Evolutionary conservation across 2,797 vertebrate species (phyloP).

Genomic region (Anas bernieri): DNA sequence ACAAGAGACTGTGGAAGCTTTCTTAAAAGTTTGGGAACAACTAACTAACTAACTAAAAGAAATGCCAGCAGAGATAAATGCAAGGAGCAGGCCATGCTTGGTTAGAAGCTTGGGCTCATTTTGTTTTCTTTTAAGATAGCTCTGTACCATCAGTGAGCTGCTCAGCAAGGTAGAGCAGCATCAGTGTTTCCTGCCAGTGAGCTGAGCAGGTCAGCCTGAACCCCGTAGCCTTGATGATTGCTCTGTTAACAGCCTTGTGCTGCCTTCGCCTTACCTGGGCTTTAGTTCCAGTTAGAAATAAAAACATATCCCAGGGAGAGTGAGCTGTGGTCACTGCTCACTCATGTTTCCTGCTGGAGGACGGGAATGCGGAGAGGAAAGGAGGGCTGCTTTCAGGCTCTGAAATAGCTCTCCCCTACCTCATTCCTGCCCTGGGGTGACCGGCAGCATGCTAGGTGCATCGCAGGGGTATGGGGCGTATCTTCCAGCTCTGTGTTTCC

Average conservation of each 20-base stretch:
- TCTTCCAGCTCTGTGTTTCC: fast-evolving
- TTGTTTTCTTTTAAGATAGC: neutral
- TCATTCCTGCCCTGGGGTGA: fast-evolving
- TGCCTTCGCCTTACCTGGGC: neutral
- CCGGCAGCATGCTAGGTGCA: neutral
- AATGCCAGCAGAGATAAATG: neutral
- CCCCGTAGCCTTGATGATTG: neutral
- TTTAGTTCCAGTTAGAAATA: neutral
- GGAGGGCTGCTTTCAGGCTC: neutral
- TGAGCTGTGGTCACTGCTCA: neutral
- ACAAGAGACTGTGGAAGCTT: neutral
- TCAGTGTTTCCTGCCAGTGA: neutral
- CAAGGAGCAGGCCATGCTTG: neutral
- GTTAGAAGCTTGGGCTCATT: neutral
- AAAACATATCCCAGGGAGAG: neutral
- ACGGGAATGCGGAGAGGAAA: neutral
- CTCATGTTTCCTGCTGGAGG: neutral
- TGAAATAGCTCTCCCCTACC: neutral
- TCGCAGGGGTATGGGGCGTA: neutral
- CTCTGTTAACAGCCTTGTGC: neutral
- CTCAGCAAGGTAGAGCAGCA: neutral
- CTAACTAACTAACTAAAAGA: neutral
- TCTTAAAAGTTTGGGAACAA: neutral
- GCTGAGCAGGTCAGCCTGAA: neutral
- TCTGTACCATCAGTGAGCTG: neutral